Evolutionary conservation across 2,113 vertebrate species (phyloP).

Genomic region (Chionomys nivalis): DNA sequence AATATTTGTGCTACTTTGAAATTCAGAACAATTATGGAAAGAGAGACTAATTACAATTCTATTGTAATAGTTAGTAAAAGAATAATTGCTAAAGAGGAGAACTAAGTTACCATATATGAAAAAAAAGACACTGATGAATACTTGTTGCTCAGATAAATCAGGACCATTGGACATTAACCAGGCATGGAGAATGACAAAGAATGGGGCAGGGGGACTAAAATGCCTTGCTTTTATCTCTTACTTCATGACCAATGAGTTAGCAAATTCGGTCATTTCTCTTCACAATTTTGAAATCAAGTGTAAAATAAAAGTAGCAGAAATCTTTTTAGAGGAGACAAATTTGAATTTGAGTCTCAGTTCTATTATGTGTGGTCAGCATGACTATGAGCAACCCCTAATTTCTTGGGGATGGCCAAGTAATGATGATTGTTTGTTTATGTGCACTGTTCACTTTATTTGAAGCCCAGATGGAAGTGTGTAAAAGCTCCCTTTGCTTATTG

Average conservation of each 20-base stretch:
- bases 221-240: not conserved
- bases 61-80: slow-evolving; percentile 26
- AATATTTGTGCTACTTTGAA: not conserved
- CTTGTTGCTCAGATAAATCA: not conserved
- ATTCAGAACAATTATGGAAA: not conserved
- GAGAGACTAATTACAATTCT: not conserved
- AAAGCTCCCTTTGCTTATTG: not conserved
- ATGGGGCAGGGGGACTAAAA: not conserved
- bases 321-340: not conserved
- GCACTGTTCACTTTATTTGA: not conserved
- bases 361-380: not conserved
- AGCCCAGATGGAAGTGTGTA: not conserved
- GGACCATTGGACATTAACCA: not conserved
- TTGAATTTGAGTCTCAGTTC: not conserved
- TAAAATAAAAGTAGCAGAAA: not conserved
- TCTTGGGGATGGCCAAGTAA: not conserved
- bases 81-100: not conserved
- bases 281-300: not conserved
- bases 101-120: not conserved
- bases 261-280: not conserved
- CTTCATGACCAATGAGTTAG: not conserved
- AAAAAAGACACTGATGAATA: not conserved
- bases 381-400: not conserved
- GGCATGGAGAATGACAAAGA: not conserved
- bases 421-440: not conserved